Percentiles rank a stretch among this genome's conserved stretches.
phyloP scores from a whole-genome alignment of 2,797 vertebrate species.

The Pelodytes ibericus region DNA sequence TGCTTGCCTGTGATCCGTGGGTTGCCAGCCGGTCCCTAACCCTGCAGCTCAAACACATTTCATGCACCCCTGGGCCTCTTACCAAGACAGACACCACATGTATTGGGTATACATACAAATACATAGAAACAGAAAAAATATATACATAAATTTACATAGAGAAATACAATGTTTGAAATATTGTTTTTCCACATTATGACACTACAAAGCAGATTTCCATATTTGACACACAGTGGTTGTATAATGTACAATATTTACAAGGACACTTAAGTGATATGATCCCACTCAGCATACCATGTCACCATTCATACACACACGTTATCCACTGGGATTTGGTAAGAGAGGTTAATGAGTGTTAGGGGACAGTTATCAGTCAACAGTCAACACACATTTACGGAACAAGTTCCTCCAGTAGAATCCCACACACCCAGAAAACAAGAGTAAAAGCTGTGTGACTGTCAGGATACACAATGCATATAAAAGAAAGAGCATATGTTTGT shows the following conservation, averaged over 20 bases:
- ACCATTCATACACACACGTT: neutral
- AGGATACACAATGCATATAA: neutral
- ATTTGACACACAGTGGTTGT: neutral
- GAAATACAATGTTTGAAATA: neutral
- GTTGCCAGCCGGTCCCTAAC: neutral
- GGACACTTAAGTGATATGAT: neutral
- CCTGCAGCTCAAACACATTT: neutral
- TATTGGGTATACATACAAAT: neutral
- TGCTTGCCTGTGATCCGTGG: too few species aligned
- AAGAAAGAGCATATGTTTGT: neutral
- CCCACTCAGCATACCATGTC: neutral
- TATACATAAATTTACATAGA: neutral
- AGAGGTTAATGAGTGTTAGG: constrained; percentile 35
- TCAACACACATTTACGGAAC: neutral
- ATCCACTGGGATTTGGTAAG: neutral
- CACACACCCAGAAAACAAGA: neutral
- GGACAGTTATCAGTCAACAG: constrained; percentile 29
- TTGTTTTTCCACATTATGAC: neutral
- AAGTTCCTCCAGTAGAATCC: neutral
- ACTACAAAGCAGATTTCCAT: neutral
- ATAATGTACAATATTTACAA: neutral
- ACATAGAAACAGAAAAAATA: neutral
- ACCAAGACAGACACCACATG: neutral
- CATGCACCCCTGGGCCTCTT: neutral
- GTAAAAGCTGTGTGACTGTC: neutral